Conservation (phyloP, 2,888 invertebrate species). For the Sclerodermus sp. region DNA sequence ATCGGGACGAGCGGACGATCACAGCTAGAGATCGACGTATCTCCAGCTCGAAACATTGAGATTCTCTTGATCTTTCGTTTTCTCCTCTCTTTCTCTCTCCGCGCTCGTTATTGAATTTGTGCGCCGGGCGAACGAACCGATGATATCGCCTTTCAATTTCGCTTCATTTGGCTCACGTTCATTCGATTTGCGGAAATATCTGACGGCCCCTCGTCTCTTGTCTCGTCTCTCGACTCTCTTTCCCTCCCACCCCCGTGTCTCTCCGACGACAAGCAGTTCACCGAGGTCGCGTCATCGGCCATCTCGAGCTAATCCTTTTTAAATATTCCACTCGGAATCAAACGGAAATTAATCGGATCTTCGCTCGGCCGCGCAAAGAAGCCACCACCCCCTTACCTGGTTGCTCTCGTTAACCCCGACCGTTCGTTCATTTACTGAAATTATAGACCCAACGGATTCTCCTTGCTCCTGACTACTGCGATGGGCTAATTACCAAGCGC, state of each 20-base stretch:
- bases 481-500: too few relatives aligned
- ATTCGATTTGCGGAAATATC: slow-evolving; percentile 44
- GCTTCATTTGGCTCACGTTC: slow-evolving; percentile 45
- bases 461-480: too few relatives aligned
- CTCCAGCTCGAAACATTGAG: too few relatives aligned
- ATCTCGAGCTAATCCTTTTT: slow-evolving; percentile 35
- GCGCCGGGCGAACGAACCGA: slow-evolving; percentile 36
- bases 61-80: slow-evolving; percentile 5
- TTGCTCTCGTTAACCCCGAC: too few relatives aligned
- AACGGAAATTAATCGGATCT: slow-evolving; percentile 41
- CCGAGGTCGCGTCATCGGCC: slow-evolving; percentile 15
- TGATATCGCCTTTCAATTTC: slow-evolving; percentile 47
- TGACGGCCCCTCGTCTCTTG: slow-evolving; percentile 23
- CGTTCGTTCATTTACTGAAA: too few relatives aligned
- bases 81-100: slow-evolving; percentile 24
- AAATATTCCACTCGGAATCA: slow-evolving; percentile 39
- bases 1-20: too few relatives aligned
- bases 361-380: too few relatives aligned
- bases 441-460: too few relatives aligned
- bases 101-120: slow-evolving; percentile 45
- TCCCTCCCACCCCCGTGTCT: neutral
- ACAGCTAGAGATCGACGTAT: too few relatives aligned
- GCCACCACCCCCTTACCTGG: too few relatives aligned
- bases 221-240: too few relatives aligned
- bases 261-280: neutral